A percentile compares a stretch with the other conserved stretches of the same genome.
These are phyloP conservation scores for Psittacula cyanocephala DNA, from an alignment of 2,113 vertebrate species.

Conservation along the genomic window DNA sequence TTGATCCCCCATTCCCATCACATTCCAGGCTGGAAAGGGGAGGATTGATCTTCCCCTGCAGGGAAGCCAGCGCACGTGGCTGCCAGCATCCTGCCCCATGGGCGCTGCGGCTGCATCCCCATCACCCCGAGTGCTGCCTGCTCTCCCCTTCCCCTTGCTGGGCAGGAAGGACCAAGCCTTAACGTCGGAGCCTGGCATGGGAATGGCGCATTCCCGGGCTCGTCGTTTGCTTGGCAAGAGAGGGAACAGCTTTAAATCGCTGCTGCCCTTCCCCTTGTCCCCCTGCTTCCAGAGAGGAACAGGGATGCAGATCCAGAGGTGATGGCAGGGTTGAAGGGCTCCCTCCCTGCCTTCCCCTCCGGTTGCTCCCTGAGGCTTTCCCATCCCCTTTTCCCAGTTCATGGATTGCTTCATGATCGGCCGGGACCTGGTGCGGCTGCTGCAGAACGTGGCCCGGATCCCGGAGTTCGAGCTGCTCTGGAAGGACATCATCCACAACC, in stretches of 20 bases:
- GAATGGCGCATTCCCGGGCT: background rate
- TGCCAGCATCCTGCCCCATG: accelerated
- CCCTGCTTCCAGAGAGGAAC: background rate
- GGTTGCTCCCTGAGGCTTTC: background rate
- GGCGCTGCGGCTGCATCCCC: background rate
- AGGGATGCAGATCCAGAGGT: background rate
- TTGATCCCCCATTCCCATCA: background rate
- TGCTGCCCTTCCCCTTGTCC: background rate
- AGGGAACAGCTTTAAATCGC: background rate
- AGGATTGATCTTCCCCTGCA: background rate
- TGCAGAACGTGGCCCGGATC: slow-evolving; percentile 94
- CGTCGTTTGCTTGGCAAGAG: background rate
- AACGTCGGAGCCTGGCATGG: background rate
- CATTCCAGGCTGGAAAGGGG: background rate
- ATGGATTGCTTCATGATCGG: slow-evolving; percentile 96
- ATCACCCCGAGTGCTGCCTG: accelerated
- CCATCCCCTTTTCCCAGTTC: slow-evolving; percentile 70
- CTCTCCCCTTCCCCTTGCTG: background rate
- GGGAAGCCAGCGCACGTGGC: background rate
- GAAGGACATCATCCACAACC: slow-evolving; percentile 94
- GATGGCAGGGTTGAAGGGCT: background rate
- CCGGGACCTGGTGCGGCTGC: slow-evolving; percentile 90
- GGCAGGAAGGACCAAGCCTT: background rate
- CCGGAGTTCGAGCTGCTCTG: slow-evolving; percentile 94
- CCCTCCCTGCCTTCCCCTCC: background rate